phyloP scores from a whole-genome alignment of 2,797 vertebrate species.

The Percopsis omiscomaycus region DNA sequence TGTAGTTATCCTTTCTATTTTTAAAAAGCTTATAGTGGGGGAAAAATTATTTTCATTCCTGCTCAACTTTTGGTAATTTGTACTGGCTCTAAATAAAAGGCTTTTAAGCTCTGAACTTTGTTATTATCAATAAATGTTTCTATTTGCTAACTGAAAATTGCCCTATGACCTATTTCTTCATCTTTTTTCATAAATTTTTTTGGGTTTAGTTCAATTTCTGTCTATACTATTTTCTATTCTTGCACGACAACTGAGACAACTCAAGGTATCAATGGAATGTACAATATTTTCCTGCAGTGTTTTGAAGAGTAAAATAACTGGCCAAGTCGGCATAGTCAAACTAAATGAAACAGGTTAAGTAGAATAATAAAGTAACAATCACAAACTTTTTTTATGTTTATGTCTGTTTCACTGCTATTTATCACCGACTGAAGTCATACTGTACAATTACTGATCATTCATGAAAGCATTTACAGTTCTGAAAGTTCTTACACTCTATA shows the following conservation, averaged over 20 bases:
- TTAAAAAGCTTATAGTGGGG: conserved; percentile 24
- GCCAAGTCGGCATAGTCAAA: background rate
- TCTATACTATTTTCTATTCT: conserved; percentile 22
- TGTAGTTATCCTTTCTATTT: conserved; percentile 43
- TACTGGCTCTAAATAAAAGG: conserved; percentile 48
- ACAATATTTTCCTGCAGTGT: background rate
- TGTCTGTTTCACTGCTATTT: no score
- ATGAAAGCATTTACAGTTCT: no score
- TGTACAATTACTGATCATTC: no score
- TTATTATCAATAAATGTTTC: conserved; percentile 50
- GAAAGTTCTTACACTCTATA: no score
- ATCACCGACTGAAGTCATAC: no score
- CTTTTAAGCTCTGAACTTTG: conserved; percentile 45
- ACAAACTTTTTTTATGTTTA: no score
- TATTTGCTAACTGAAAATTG: conserved; percentile 45
- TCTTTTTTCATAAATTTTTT: conserved; percentile 13
- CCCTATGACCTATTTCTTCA: conserved; percentile 15
- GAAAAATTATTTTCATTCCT: conserved; percentile 18
- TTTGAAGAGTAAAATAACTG: conserved; percentile 24
- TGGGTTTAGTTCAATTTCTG: conserved; percentile 17
- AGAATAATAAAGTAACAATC: background rate
- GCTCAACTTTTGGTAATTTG: conserved; percentile 29
- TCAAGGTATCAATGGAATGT: no score
- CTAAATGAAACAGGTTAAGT: conserved; percentile 8
- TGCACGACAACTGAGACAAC: conserved; percentile 28